Evolutionary conservation across 2,797 vertebrate species (phyloP), one percentile per base, ranked within the genome.

Genomic region (Chiroxiphia lanceolata): DNA sequence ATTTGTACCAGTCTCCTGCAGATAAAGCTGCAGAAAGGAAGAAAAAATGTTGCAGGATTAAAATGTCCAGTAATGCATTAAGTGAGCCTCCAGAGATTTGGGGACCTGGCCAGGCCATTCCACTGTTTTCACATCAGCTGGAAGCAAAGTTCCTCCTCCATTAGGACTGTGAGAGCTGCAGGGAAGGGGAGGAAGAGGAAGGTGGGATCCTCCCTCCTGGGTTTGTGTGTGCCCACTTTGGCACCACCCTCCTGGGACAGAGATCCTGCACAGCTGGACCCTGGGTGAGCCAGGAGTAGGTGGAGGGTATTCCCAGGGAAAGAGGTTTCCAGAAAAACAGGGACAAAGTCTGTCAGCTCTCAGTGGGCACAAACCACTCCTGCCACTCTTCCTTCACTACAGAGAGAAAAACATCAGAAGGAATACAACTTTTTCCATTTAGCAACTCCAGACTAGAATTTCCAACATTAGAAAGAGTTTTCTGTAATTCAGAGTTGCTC

Each of bases 131-230:
- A 74, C 56, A 31, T 48, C 36, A 76, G 16, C 64, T 89, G 60
- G 79, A 89, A 79, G 36, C 15, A 25, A 81, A 95, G 26, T 42
- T 23, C 13, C 26, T 83, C 23, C 34, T 85, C 19, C 16, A 4
- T 1, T 11, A 29, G 79, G 45, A 31, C 0, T 45, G 21, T 1
- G 2, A 68, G 74, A 53, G 11, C 34, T n/a, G 8, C 0, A 3
- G 75, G 48, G 51, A 89, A 87, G 7, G 10, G 25, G 31, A 93
- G 36, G 71, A 63, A 69, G 34, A 71, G 18, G 57, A 91, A 76
- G 59, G 26, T 54, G 25, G 34, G 48, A 80, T 70, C 31, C 40
- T 91, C 14, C n/a, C 56, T 6, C 23, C 38, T 26, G 10, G 6
- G 22, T 27, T 63, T 54, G 26, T 54, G 34, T 31, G 8, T 0